phyloP scores from a whole-genome alignment of 2,113 vertebrate species.

The Isichthys henryi region DNA sequence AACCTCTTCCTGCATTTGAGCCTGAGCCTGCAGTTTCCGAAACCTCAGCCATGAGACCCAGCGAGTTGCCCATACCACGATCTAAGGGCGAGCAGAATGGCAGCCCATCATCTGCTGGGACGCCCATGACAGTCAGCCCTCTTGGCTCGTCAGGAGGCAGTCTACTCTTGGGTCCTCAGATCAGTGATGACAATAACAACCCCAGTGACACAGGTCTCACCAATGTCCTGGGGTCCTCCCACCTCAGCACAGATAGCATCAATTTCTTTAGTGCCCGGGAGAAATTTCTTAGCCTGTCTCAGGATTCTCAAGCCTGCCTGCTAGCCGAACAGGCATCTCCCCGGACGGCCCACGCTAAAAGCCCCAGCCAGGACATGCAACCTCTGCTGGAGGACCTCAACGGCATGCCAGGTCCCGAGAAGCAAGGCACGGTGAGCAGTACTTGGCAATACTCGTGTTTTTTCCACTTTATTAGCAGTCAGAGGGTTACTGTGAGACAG shows the following conservation, averaged over 20 bases:
- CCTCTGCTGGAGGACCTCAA: slow-evolving; percentile 60
- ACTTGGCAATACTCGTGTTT: not conserved
- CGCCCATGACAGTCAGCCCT: slow-evolving; percentile 29
- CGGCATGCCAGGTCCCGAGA: slow-evolving; percentile 45
- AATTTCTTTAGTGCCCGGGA: slow-evolving; percentile 88
- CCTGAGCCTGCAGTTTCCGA: slow-evolving; percentile 37
- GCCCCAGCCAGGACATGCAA: slow-evolving; percentile 16
- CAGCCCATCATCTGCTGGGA: slow-evolving; percentile 11
- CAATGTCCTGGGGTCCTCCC: slow-evolving; percentile 47
- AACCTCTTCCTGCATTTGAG: slow-evolving; percentile 27
- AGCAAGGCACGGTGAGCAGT: slow-evolving; percentile 33
- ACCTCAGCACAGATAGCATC: slow-evolving; percentile 77
- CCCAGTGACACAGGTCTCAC: slow-evolving; percentile 31
- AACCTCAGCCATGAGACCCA: slow-evolving; percentile 32
- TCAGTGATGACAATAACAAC: slow-evolving; percentile 37
- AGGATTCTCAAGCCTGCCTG: slow-evolving; percentile 60
- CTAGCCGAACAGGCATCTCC: slow-evolving; percentile 59
- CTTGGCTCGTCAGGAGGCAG: slow-evolving; percentile 10
- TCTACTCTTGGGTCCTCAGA: slow-evolving; percentile 20
- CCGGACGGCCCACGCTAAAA: slow-evolving; percentile 37
- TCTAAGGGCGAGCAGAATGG: not conserved
- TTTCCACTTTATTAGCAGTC: not conserved
- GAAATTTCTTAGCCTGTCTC: slow-evolving; percentile 83
- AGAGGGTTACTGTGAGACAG: slow-evolving; percentile 3
- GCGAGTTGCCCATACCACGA: slow-evolving; percentile 31